phyloP scores from a whole-genome alignment of 2,113 vertebrate genomes.

The Notothenia coriiceps region DNA sequence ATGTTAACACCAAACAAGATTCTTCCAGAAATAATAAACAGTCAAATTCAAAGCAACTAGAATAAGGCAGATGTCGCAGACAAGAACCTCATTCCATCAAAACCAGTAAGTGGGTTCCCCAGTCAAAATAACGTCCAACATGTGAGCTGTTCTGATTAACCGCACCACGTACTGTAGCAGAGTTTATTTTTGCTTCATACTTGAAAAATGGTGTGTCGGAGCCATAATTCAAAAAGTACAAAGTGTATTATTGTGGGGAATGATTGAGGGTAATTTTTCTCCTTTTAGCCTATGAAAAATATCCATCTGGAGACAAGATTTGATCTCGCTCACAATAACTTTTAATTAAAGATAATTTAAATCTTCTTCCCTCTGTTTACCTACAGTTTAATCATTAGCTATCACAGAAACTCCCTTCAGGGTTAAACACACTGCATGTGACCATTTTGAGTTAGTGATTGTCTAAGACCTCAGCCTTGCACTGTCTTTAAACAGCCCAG shows the following conservation, averaged over 20 bases:
- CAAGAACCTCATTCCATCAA: conserved; percentile 77
- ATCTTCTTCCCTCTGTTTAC: conserved; percentile 73
- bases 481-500: conserved; percentile 88
- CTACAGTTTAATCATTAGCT: conserved; percentile 68
- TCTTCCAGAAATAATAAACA: conserved; percentile 96
- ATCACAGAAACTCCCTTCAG: conserved; percentile 67
- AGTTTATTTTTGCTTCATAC: conserved; percentile 73
- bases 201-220: conserved; percentile 67
- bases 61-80: conserved; percentile 76
- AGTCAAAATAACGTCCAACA: conserved; percentile 75
- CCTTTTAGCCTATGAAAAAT: conserved; percentile 63
- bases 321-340: conserved; percentile 65
- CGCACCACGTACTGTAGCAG: conserved; percentile 46
- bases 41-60: conserved; percentile 73
- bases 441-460: conserved; percentile 79
- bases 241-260: conserved; percentile 73
- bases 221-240: conserved; percentile 74
- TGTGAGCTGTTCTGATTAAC: conserved; percentile 74
- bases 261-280: conserved; percentile 71
- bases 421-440: conserved; percentile 79
- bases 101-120: conserved; percentile 74
- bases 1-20: conserved; percentile 94
- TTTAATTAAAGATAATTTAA: conserved; percentile 76
- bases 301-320: conserved; percentile 61
- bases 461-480: conserved; percentile 75